These are phyloP conservation scores for Microctenopoma lineatum DNA, from an alignment of 2,797 vertebrate genomes.

Conservation along the genomic window DNA sequence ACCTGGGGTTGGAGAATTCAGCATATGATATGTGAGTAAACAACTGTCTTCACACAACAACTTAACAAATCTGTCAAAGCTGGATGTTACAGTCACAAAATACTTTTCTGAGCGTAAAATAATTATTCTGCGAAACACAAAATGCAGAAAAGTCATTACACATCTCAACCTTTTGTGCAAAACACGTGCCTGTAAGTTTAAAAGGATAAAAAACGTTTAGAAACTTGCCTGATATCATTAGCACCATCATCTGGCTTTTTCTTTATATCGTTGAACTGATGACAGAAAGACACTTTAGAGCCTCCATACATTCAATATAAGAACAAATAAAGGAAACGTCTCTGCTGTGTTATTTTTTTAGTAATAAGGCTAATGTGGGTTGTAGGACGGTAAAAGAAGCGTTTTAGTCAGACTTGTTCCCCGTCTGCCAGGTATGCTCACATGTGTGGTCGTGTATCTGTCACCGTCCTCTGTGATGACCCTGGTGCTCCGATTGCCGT, in stretches of 20 bases:
- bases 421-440: slow-evolving; percentile 28
- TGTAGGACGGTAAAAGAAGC: too few species aligned
- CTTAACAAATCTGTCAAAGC: too few species aligned
- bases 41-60: too few species aligned
- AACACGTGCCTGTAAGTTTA: too few species aligned
- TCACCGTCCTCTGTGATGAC: background rate
- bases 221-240: slow-evolving; percentile 88
- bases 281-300: slow-evolving; percentile 19
- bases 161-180: background rate
- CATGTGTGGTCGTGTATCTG: fast-evolving
- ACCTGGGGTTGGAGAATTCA: slow-evolving; percentile 74
- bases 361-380: too few species aligned
- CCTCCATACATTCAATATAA: background rate
- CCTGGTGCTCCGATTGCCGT: slow-evolving; percentile 49
- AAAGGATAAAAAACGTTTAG: background rate
- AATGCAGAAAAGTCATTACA: background rate
- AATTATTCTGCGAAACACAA: too few species aligned
- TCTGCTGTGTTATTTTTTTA: too few species aligned
- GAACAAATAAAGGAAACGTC: background rate
- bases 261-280: slow-evolving; percentile 62
- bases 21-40: background rate
- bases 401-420: background rate
- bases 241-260: slow-evolving; percentile 86
- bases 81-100: background rate
- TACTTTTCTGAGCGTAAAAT: too few species aligned